These are phyloP conservation scores for Fukomys damarensis DNA, from an alignment of 2,113 vertebrate species.

Conservation along the genomic window DNA sequence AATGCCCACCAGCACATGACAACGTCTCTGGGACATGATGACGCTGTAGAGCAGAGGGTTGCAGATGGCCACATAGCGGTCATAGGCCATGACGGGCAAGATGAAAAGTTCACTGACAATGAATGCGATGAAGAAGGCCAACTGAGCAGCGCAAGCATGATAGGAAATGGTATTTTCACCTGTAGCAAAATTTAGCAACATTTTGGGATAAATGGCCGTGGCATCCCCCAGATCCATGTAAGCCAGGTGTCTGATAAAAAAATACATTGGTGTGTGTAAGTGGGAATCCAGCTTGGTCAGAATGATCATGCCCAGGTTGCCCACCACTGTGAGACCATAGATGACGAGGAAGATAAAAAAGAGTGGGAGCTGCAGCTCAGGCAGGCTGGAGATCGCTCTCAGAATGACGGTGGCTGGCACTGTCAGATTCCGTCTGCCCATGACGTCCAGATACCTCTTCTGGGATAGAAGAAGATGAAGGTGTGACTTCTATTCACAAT, in stretches of 20 bases:
- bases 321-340: slow-evolving; percentile 49
- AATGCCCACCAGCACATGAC: slow-evolving; percentile 12
- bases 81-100: slow-evolving; percentile 74
- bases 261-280: slow-evolving; percentile 79
- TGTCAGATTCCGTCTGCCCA: slow-evolving; percentile 61
- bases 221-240: slow-evolving; percentile 78
- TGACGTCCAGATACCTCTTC: background rate
- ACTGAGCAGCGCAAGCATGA: background rate
- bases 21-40: slow-evolving; percentile 10
- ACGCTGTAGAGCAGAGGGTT: slow-evolving; percentile 52
- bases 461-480: background rate
- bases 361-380: slow-evolving; percentile 49
- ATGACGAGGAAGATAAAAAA: slow-evolving; percentile 66
- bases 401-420: slow-evolving; percentile 60
- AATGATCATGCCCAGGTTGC: slow-evolving; percentile 66
- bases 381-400: slow-evolving; percentile 46
- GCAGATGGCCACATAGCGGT: slow-evolving; percentile 75
- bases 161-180: slow-evolving; percentile 77
- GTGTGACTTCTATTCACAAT: fast-evolving
- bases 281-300: slow-evolving; percentile 33
- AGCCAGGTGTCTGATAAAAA: slow-evolving; percentile 80
- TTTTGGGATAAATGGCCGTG: slow-evolving; percentile 76
- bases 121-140: slow-evolving; percentile 72
- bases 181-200: slow-evolving; percentile 55
- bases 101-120: slow-evolving; percentile 69